phyloP scores from a whole-genome alignment of 2,888 invertebrate species.

The Pristionchus entomophagus region DNA sequence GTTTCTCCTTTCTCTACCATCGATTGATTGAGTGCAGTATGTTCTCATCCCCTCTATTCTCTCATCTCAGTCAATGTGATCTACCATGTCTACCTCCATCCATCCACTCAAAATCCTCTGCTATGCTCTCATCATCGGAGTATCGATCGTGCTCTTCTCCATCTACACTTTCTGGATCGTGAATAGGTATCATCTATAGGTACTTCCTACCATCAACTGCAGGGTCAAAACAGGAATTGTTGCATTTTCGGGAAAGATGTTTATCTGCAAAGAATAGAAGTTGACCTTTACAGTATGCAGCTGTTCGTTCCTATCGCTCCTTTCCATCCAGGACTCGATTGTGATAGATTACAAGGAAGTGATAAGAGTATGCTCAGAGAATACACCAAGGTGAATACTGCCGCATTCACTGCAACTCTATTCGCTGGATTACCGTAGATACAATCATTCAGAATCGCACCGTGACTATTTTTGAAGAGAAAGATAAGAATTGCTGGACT shows the following conservation, averaged over 20 bases:
- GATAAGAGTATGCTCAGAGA: constrained; percentile 27
- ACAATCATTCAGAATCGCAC: constrained; percentile 16
- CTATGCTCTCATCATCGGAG: constrained; percentile 23
- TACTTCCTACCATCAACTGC: not conserved
- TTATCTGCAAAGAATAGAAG: not conserved
- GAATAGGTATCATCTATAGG: constrained; percentile 4
- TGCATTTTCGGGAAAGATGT: not conserved
- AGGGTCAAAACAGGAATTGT: constrained; percentile 15
- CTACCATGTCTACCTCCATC: not conserved
- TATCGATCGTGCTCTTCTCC: constrained; percentile 24
- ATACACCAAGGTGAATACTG: constrained; percentile 32
- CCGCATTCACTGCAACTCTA: too few relatives aligned
- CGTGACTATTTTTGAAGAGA: not conserved
- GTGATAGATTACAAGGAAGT: constrained; percentile 27
- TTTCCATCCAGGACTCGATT: not conserved
- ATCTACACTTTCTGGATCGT: constrained; percentile 1
- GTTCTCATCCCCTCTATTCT: not conserved
- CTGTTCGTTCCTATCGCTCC: constrained; percentile 32
- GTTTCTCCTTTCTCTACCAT: not conserved
- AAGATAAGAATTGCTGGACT: not conserved
- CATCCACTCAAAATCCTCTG: constrained; percentile 40
- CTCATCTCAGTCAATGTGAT: constrained; percentile 39
- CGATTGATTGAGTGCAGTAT: constrained; percentile 18
- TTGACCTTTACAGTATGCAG: constrained; percentile 16
- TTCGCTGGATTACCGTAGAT: not conserved